Conservation (phyloP, 92 coral and sea anemone species). For the Epizoanthus rinbou region DNA sequence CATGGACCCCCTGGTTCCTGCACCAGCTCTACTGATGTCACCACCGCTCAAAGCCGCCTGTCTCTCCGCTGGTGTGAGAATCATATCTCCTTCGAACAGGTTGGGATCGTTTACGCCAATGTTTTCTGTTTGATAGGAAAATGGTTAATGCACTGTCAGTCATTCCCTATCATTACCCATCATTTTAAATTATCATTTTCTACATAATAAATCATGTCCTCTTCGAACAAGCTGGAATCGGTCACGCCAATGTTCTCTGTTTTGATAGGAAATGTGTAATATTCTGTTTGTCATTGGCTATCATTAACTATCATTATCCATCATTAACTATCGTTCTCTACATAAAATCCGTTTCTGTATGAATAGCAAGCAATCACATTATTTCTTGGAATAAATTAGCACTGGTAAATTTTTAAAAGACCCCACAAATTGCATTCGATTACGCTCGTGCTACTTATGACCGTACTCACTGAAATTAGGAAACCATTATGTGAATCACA, state of each 20-base stretch:
- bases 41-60: constrained; percentile 29
- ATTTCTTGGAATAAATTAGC: too few species aligned
- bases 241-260: constrained; percentile 19
- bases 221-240: constrained; percentile 34
- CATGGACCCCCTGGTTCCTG: constrained; percentile 30
- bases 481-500: too few species aligned
- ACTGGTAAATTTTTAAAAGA: too few species aligned
- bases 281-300: background rate
- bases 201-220: background rate
- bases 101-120: constrained; percentile 16
- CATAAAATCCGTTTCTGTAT: too few species aligned
- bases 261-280: background rate
- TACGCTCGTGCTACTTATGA: too few species aligned
- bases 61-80: constrained; percentile 32
- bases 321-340: too few species aligned
- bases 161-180: background rate
- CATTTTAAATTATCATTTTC: too few species aligned
- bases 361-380: too few species aligned
- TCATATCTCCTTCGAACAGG: constrained; percentile 41
- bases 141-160: background rate
- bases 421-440: too few species aligned
- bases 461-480: too few species aligned
- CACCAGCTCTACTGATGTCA: constrained; percentile 33
- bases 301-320: too few species aligned
- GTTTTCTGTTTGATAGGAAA: constrained; percentile 10